Percentiles rank a stretch among this genome's conserved stretches.
Conservation (phyloP, 1,140 invertebrate genomes). For the Phymorhynchus buccinoides region DNA sequence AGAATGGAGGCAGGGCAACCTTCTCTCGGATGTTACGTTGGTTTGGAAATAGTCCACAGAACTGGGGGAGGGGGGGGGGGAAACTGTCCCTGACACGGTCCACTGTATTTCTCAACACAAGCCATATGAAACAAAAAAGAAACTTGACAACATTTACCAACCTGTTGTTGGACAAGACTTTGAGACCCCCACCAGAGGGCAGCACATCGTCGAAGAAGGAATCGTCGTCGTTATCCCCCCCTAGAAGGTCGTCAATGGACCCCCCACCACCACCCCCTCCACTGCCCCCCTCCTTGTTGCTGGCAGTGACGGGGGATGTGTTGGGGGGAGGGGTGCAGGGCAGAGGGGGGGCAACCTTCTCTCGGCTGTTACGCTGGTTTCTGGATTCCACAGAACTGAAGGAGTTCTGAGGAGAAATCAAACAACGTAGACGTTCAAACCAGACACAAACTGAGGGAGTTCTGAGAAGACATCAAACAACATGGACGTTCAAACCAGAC, state of each 20-base stretch:
- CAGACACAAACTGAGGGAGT: too few relatives aligned
- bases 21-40: too few relatives aligned
- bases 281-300: conserved; percentile 40
- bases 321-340: conserved; percentile 18
- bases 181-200: conserved; percentile 31
- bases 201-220: conserved; percentile 68
- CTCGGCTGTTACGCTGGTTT: conserved; percentile 55
- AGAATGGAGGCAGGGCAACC: too few relatives aligned
- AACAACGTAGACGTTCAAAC: too few relatives aligned
- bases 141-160: neutral
- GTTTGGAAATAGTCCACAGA: too few relatives aligned
- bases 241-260: conserved; percentile 31
- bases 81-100: too few relatives aligned
- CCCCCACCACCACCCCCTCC: conserved; percentile 42
- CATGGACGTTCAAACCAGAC: too few relatives aligned
- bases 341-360: conserved; percentile 29
- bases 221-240: conserved; percentile 65
- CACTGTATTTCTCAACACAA: too few relatives aligned
- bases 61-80: too few relatives aligned
- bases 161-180: conserved; percentile 19
- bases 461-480: too few relatives aligned
- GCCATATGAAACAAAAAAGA: too few relatives aligned
- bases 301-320: neutral
- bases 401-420: neutral
- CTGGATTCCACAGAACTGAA: conserved; percentile 50